These are phyloP conservation scores for Trigoniulus corallinus DNA, from an alignment of 1,140 invertebrate species.

Conservation along the genomic window DNA sequence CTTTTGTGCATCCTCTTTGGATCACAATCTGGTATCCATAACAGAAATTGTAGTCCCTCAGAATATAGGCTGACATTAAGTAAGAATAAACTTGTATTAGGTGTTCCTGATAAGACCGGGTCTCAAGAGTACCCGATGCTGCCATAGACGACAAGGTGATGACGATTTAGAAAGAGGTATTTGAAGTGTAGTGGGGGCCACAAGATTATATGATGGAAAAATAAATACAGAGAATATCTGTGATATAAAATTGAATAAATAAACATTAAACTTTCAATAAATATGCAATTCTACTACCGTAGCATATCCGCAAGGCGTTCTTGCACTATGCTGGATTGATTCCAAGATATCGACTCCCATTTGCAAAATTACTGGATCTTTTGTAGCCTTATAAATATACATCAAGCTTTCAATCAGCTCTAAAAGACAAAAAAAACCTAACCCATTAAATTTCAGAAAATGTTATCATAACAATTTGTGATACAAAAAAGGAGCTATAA, in stretches of 20 bases:
- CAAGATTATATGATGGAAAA: no score
- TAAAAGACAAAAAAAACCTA: slow-evolving; percentile 11
- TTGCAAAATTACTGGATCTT: slow-evolving; percentile 76
- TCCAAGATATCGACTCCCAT: slow-evolving; percentile 45
- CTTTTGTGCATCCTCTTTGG: no score
- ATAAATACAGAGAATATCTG: not conserved
- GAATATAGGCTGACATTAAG: no score
- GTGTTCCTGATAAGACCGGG: no score
- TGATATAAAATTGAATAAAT: not conserved
- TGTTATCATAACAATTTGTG: not conserved
- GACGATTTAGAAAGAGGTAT: no score
- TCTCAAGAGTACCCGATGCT: no score
- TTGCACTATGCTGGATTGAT: slow-evolving; percentile 67
- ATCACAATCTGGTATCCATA: no score
- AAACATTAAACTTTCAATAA: slow-evolving; percentile 18
- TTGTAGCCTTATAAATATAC: slow-evolving; percentile 88
- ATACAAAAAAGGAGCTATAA: not conserved
- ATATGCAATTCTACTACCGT: slow-evolving; percentile 40
- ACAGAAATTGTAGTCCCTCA: no score
- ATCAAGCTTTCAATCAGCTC: slow-evolving; percentile 93
- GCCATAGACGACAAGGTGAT: no score
- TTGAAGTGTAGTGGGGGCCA: no score
- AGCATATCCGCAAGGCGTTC: slow-evolving; percentile 93
- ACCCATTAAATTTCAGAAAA: not conserved
- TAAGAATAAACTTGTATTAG: no score